phyloP scores from a whole-genome alignment of 2,888 invertebrate species.

The Epiblema foenella region DNA sequence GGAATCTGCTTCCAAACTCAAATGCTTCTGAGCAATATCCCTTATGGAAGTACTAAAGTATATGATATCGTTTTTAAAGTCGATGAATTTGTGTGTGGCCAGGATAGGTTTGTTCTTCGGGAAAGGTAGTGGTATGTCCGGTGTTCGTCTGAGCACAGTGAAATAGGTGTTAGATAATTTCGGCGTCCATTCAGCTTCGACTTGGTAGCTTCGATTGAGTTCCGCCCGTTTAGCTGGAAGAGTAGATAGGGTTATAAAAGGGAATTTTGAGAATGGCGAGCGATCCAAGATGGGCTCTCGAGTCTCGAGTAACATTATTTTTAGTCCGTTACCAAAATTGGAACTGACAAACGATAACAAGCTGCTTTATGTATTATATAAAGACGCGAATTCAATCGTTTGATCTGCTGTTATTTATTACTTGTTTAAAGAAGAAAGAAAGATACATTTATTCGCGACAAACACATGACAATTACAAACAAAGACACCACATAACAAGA shows the following conservation, averaged over 20 bases:
- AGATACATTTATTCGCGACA: too few relatives aligned
- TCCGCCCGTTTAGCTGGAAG: not conserved
- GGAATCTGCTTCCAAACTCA: not conserved
- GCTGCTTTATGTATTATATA: too few relatives aligned
- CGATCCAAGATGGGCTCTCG: too few relatives aligned
- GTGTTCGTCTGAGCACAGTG: not conserved
- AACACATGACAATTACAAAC: too few relatives aligned
- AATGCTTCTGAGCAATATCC: not conserved
- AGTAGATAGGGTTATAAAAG: not conserved
- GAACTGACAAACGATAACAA: too few relatives aligned
- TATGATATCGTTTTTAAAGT: constrained; percentile 1
- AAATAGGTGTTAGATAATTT: constrained; percentile 1
- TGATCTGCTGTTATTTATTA: too few relatives aligned
- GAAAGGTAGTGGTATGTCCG: not conserved
- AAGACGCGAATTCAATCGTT: too few relatives aligned
- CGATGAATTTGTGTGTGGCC: not conserved
- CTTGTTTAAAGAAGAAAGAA: too few relatives aligned
- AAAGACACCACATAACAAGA: too few relatives aligned
- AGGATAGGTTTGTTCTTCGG: not conserved
- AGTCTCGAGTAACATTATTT: too few relatives aligned
- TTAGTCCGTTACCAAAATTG: too few relatives aligned
- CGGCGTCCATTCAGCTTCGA: not conserved
- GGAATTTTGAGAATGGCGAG: too few relatives aligned
- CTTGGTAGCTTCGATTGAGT: not conserved
- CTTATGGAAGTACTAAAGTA: not conserved